Percentiles rank a stretch among this genome's conserved stretches.
These are phyloP conservation scores for Sinelater perroti DNA, from an alignment of 2,888 invertebrate genomes.

Conservation along the genomic window DNA sequence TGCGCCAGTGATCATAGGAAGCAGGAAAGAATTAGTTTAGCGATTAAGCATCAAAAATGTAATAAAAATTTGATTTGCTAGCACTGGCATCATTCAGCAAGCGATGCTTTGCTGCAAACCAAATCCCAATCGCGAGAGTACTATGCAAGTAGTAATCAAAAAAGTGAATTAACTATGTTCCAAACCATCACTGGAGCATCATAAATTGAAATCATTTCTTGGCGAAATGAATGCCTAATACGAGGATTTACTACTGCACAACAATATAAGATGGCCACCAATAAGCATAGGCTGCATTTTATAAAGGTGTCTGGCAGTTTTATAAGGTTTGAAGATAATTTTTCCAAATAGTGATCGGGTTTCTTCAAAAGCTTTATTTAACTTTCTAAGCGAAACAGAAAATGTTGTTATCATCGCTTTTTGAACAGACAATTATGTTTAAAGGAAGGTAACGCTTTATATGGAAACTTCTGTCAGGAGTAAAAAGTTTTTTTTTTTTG, in stretches of 20 bases:
- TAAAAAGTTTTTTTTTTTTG: background rate
- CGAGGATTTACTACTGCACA: slow-evolving; percentile 1
- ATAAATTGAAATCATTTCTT: slow-evolving; percentile 1
- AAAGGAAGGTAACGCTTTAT: slow-evolving; percentile 6
- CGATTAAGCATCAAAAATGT: background rate
- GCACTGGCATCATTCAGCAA: slow-evolving; percentile 1
- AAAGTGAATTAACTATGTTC: background rate
- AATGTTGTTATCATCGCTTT: background rate
- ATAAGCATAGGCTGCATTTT: slow-evolving; percentile 8
- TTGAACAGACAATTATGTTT: too few species aligned
- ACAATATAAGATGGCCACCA: slow-evolving; percentile 2
- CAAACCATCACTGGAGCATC: background rate
- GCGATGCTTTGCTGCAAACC: background rate
- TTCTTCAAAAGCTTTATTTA: background rate
- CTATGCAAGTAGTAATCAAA: background rate
- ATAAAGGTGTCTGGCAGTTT: slow-evolving; percentile 1
- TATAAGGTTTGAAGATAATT: slow-evolving; percentile 8
- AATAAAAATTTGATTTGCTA: background rate
- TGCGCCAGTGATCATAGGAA: background rate
- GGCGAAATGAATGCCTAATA: background rate
- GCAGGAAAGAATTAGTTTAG: background rate
- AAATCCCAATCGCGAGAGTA: slow-evolving; percentile 3
- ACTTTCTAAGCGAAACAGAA: background rate
- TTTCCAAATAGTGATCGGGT: background rate
- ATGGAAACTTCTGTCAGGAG: slow-evolving; percentile 7